Base-by-base conservation (phyloP, 2,797 vertebrate genomes). In the Pipistrellus pygmaeus region DNA sequence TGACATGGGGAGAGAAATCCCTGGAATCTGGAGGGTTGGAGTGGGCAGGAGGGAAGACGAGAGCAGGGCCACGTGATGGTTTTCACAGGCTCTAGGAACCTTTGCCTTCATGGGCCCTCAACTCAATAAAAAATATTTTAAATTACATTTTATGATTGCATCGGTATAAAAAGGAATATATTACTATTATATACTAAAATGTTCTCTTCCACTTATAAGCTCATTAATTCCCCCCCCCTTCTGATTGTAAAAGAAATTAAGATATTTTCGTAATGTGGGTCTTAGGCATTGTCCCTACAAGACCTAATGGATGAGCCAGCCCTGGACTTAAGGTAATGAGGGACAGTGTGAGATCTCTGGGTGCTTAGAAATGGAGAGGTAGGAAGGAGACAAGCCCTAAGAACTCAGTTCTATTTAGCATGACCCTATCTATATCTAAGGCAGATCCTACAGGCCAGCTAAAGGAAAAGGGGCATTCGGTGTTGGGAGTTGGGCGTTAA, bases 171-270 rank as follows among this genome's bases (percentile, higher is more conserved):
- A 14, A 35, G 68, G 15, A 80, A 75, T 62, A 23, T 72, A 55
- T 68, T 86, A 48, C n/a, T 93, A 35, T 87, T 46, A 35, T 35
- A 57, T 75, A 35, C 53, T 77, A 88, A 88, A 82, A 72, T 41
- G 53, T 85, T 85, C 76, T 55, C 41, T 93, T 85, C 68, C 53
- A 53, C 20, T 72, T 92, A 71, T 27, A 85, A 76, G 55, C 60
- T 85, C 12, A 20, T 57, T 75, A 9, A 9, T 53, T 41, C 0
- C 13, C 30, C 23, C 20, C 38, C 27, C 5, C 11, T 88, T 91
- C 27, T 84, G 72, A 69, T 64, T 93, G 81, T 77, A 88, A 93
- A 96, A 64, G 46, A 72, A 90, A 76, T 68, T 6, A 53, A 90
- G 75, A 60, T 51, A 48, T 83, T 88, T 85, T 69, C 25, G 5